Evolutionary conservation across 2,888 invertebrate species (phyloP), one percentile per base, ranked within the genome.

Genomic region (Drosophila subquinaria): DNA sequence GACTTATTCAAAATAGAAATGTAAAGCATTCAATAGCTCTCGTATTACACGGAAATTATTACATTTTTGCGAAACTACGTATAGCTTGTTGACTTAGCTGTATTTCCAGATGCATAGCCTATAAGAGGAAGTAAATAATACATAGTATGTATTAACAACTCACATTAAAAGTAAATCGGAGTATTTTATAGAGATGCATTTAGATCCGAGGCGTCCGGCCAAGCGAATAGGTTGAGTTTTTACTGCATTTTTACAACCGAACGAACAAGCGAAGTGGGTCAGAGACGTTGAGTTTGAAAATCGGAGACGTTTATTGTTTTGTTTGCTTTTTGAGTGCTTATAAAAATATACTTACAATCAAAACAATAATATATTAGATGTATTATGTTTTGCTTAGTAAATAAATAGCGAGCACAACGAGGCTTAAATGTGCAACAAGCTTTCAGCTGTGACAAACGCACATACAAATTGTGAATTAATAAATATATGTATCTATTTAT

Each of bases 351-450:
- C 23, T 17, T 20, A 20, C 20, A 86, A 83, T 79, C 68, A 71
- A 75, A 73, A 73, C 71, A 76, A 79, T 30, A 30, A 23, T 23
- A 23, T 65, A 56, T 68, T 27, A 5, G 63, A 53, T 68, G 17
- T 1, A 53, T 68, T 66, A 73, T 40, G 48, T 65, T 78, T 64
- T 51, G 64, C 55, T 68, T 70, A 72, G 71, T 66, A 76, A 82
- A 88, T 82, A 88, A 88, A 87, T 87, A 84, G 82, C 73, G 69
- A 72, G 80, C 65, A 52, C 65, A 77, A 52, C 51, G 69, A 60
- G 69, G 57, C 66, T 69, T 74, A 50, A 55, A 72, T 53, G 75
- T 74, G 61, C 68, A 83, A 74, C 77, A 73, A 71, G 69, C 81
- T 78, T 67, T 20, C 43, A 72, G 80, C 69, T 51, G 65, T 62